Base-by-base conservation (phyloP, 2,113 vertebrate genomes). In the Syngnathus typhle region DNA sequence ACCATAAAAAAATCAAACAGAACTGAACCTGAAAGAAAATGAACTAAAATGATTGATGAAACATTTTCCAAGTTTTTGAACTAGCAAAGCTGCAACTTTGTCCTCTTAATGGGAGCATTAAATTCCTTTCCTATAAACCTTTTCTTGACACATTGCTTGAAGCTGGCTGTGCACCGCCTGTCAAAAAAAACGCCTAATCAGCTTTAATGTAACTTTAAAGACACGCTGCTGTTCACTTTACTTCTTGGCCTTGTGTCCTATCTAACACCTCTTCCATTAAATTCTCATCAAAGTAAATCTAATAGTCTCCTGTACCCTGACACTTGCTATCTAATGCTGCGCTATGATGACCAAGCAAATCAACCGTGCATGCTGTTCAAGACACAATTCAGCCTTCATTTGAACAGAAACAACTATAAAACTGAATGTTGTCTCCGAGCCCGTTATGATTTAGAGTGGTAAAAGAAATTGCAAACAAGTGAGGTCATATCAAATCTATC, bases 21-120 rank as follows among this genome's bases (percentile, higher is more conserved):
- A 58, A 58, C 13, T 18, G 0, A 36, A 7, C 55, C 6, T 32
- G 15, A 58, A 36, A 16, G 7, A 6, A 58, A 16, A 15, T 32
- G 27, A 58, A 36, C 27, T 18, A 15, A 58, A 32, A 6, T 32
- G 52, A 9, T 13, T 2, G 21, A 23, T 27, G 5, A 32, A 15
- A 55, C 11, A 12, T 27, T 32, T 56, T 56, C 15, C 68, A n/a
- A 84, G 37, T 73, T 79, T 79, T 83, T 81, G 78, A 58, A 49
- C 10, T 69, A 64, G 79, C 32, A 15, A 56, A 68, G 47, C 77
- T 77, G 72, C 76, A 81, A 79, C 61, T 6, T 6, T 71, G 41
- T 37, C 46, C 64, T 64, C 74, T 84, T 72, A 77, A 72, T 63
- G 52, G 18, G 21, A 62, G 69, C 77, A 69, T 58, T 75, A 56